Evolutionary conservation across 2,888 invertebrate genomes (phyloP).

Genomic region (Chloroclysta siterata): DNA sequence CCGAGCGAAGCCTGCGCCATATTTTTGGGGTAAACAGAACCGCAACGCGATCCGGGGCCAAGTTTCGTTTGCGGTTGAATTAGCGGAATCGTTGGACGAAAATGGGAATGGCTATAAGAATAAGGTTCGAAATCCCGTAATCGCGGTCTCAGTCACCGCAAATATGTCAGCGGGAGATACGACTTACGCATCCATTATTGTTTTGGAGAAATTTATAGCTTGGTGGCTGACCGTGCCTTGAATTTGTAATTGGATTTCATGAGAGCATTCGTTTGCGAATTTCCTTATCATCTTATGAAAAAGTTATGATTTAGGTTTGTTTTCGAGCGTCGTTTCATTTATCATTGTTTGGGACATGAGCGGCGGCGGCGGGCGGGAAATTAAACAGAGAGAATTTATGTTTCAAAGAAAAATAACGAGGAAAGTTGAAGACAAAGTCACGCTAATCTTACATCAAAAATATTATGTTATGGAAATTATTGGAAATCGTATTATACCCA

Average conservation of each 20-base stretch:
- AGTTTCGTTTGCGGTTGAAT: slow-evolving; percentile 45
- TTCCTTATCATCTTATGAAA: slow-evolving; percentile 52
- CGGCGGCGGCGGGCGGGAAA: slow-evolving; percentile 35
- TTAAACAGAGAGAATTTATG: slow-evolving; percentile 29
- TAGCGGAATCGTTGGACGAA: slow-evolving; percentile 40
- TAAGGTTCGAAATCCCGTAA: slow-evolving; percentile 49
- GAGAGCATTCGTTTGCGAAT: slow-evolving; percentile 54
- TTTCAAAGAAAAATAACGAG: slow-evolving; percentile 17
- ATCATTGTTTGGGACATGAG: slow-evolving; percentile 43
- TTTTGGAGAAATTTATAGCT: slow-evolving; percentile 66
- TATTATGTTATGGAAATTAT: slow-evolving; percentile 30
- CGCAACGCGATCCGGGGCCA: slow-evolving; percentile 47
- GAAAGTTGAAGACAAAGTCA: slow-evolving; percentile 6
- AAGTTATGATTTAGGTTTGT: slow-evolving; percentile 48
- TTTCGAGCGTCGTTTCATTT: slow-evolving; percentile 49
- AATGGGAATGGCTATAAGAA: slow-evolving; percentile 38
- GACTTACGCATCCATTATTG: slow-evolving; percentile 58
- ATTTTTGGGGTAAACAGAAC: slow-evolving; percentile 52
- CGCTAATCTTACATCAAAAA: slow-evolving; percentile 1
- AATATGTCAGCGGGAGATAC: slow-evolving; percentile 48
- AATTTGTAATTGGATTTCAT: slow-evolving; percentile 66
- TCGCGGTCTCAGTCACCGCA: slow-evolving; percentile 40
- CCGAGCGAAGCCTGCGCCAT: slow-evolving; percentile 48
- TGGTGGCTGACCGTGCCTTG: slow-evolving; percentile 56
- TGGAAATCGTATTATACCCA: slow-evolving; percentile 18